These are phyloP conservation scores for Machimus rusticus DNA, from an alignment of 2,888 invertebrate genomes.

Conservation along the genomic window DNA sequence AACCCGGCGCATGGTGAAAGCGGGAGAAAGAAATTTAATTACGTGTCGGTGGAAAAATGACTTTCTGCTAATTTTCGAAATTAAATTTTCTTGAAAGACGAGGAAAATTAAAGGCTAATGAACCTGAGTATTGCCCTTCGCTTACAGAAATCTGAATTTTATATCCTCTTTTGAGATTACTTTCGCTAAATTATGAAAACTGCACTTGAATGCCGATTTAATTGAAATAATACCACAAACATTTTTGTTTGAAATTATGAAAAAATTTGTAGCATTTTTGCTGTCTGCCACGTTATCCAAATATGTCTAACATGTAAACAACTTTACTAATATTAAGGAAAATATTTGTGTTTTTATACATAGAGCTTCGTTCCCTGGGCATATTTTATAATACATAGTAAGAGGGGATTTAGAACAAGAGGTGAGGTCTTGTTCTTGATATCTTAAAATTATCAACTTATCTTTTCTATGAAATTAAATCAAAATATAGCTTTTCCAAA, in stretches of 20 bases:
- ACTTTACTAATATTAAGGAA: too few relatives aligned
- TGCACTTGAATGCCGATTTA: background rate
- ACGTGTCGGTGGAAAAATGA: background rate
- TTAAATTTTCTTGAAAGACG: background rate
- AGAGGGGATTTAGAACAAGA: too few relatives aligned
- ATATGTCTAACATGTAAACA: too few relatives aligned
- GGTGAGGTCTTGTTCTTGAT: too few relatives aligned
- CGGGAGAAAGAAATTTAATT: background rate
- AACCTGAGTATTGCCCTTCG: background rate
- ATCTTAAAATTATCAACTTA: too few relatives aligned
- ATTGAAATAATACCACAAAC: background rate
- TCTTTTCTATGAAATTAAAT: too few relatives aligned
- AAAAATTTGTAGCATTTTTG: too few relatives aligned
- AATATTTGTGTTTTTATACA: too few relatives aligned
- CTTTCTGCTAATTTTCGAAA: background rate
- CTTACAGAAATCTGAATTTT: background rate
- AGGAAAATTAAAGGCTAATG: background rate
- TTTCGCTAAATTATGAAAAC: background rate
- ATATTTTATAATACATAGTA: too few relatives aligned
- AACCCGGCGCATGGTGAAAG: background rate
- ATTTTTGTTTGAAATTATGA: background rate
- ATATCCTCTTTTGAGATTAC: background rate
- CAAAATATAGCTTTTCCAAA: too few relatives aligned
- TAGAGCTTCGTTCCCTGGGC: too few relatives aligned
- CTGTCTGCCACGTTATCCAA: too few relatives aligned